phyloP scores from a whole-genome alignment of 2,797 vertebrate species.

The Picus viridis region DNA sequence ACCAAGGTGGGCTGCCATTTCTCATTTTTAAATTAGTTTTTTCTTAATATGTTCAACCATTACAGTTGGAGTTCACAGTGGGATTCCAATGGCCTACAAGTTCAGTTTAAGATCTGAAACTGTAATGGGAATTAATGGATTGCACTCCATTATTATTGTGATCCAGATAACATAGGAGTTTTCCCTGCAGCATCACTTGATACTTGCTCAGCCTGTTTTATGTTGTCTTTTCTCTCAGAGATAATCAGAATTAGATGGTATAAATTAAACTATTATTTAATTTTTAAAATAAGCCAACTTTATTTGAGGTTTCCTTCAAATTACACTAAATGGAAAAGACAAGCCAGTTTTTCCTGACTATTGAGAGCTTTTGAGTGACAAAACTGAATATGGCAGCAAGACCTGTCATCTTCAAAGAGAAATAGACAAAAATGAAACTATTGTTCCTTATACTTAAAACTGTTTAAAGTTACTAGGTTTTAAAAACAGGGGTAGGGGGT shows the following conservation, averaged over 20 bases:
- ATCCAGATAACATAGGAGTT: background rate
- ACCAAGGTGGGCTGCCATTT: background rate
- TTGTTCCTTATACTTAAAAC: background rate
- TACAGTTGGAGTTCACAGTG: background rate
- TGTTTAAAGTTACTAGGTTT: background rate
- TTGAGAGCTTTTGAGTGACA: background rate
- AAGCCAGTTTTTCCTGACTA: background rate
- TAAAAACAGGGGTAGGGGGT: accelerated
- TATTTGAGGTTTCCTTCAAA: background rate
- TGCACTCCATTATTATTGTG: background rate
- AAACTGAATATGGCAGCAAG: background rate
- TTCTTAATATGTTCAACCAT: background rate
- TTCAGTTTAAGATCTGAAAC: background rate
- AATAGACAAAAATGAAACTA: background rate
- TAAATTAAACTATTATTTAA: background rate
- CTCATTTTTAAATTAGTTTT: background rate
- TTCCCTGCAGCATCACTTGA: background rate
- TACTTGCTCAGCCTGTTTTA: background rate
- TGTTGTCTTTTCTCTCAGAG: background rate
- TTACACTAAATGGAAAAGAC: background rate
- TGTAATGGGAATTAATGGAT: background rate
- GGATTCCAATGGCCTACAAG: background rate
- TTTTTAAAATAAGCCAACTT: background rate
- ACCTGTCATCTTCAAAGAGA: background rate
- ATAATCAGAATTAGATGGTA: background rate